phyloP scores from a whole-genome alignment of 2,113 vertebrate genomes.

The Halcyon senegalensis region DNA sequence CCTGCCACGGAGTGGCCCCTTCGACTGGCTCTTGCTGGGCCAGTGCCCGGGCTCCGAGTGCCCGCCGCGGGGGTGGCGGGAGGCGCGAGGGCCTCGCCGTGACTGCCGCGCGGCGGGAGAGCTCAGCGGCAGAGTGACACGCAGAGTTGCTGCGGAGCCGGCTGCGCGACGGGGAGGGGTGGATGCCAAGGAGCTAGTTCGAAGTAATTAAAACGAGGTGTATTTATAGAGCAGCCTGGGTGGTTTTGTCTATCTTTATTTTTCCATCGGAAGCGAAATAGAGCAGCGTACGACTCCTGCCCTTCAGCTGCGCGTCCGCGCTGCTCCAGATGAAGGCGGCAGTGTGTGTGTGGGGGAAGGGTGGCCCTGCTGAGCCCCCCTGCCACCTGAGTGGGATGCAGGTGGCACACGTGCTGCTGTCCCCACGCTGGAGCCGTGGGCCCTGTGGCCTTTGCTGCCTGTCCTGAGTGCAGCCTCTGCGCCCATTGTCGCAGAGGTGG shows the following conservation, averaged over 20 bases:
- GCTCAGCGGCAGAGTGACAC: background rate
- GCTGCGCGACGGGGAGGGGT: background rate
- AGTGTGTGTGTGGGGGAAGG: background rate
- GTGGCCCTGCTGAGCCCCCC: background rate
- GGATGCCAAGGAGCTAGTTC: background rate
- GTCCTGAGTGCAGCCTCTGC: background rate
- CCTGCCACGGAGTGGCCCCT: rapidly evolving
- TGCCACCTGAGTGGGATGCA: background rate
- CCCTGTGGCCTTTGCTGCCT: background rate
- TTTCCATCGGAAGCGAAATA: background rate
- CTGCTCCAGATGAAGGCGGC: background rate
- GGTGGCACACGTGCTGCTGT: background rate
- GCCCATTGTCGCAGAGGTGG: background rate
- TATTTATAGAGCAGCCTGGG: slow-evolving; percentile 49
- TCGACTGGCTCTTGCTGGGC: background rate
- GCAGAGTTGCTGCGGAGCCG: background rate
- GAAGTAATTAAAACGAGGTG: slow-evolving; percentile 52
- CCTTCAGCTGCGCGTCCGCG: rapidly evolving
- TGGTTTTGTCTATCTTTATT: background rate
- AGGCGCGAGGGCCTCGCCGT: background rate
- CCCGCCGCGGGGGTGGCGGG: background rate
- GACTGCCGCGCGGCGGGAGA: background rate
- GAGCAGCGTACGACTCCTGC: background rate
- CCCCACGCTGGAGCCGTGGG: rapidly evolving
- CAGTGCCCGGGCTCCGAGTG: background rate